Base-by-base conservation (phyloP, 2,888 invertebrate genomes). In the Griposia aprilina region DNA sequence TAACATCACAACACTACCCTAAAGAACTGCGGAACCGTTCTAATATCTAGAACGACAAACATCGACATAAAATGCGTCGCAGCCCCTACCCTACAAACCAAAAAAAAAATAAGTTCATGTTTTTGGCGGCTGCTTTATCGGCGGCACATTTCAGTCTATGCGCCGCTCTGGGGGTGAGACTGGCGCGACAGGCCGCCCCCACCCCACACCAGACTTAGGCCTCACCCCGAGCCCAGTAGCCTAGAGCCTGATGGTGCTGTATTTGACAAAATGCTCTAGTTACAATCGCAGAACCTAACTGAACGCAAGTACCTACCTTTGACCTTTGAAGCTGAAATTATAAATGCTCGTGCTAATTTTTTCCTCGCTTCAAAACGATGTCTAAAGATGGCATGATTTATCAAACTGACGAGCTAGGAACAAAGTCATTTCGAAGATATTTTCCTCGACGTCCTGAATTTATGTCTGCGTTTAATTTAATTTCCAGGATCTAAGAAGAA, bases 81-180 rank as follows among this genome's bases (percentile, higher is more conserved):
- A 81, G 79, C 73, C 62, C 83, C 83, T 70, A 66, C 78, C 80
- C 83, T 76, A 73, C 70, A 80, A 80, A 75, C 77, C 69, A 76
- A 86, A 88, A 89, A 89, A 91, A 89, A 91, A 92, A 89, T 87
- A 90, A 89, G 89, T 90, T 88, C 88, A 90, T 92, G 91, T 91
- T 93, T 91, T 91, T 89, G 91, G 90, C 89, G 90, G 86, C 88
- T 90, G 91, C 90, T 93, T 92, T 93, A 93, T 93, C 91, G 91
- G 89, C 85, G 92, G 92, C 90, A 93, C 91, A 93, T 92, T 93
- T 93, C 85, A 89, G 91, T 91, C 92, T 90, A 90, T 93, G 92
- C 92, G 92, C 90, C 90, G 88, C 88, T 87, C 81, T 82, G 85
- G 88, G 88, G 85, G 88, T 71, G 81, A 75, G 90, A 87, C 87